phyloP scores from a whole-genome alignment of 35 echinoderm and acorn worm species.

The Holothuria glaberrima region DNA sequence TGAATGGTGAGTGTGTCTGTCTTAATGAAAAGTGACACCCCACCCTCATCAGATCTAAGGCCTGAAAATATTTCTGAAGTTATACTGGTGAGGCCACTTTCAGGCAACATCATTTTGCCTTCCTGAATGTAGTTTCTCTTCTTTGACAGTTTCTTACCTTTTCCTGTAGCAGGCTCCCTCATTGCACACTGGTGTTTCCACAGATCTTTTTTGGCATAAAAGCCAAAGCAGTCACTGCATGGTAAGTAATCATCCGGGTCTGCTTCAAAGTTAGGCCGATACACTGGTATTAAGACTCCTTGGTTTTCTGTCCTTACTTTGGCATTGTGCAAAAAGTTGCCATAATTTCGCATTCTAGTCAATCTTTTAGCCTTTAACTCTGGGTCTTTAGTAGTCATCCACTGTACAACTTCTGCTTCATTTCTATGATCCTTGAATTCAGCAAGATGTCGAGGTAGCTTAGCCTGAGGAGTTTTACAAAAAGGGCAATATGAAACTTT shows the following conservation, averaged over 20 bases:
- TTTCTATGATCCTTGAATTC: conserved; percentile 55
- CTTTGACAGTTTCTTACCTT: neutral
- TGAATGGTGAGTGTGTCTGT: conserved; percentile 49
- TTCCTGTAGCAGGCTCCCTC: neutral
- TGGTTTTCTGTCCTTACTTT: conserved; percentile 56
- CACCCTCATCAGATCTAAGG: conserved; percentile 70
- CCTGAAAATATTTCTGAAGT: conserved; percentile 57
- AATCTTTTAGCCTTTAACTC: conserved; percentile 68
- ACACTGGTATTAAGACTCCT: conserved; percentile 75
- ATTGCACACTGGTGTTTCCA: conserved; percentile 80
- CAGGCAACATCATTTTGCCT: conserved; percentile 24
- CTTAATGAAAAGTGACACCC: conserved; percentile 68
- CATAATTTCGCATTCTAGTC: conserved; percentile 75
- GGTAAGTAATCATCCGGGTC: conserved; percentile 73
- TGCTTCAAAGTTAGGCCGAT: conserved; percentile 76
- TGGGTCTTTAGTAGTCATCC: conserved; percentile 65
- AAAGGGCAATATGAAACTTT: conserved; percentile 75
- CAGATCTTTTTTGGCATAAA: conserved; percentile 78
- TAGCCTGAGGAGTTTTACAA: conserved; percentile 38
- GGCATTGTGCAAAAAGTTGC: conserved; percentile 77
- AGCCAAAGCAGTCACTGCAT: conserved; percentile 76
- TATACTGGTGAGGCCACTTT: conserved; percentile 47
- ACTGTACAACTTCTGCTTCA: conserved; percentile 62
- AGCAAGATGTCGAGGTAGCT: conserved; percentile 62
- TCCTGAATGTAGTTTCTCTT: conserved; percentile 20